Evolutionary conservation across 2,888 invertebrate genomes (phyloP).

Genomic region (Drosophila borborema): DNA sequence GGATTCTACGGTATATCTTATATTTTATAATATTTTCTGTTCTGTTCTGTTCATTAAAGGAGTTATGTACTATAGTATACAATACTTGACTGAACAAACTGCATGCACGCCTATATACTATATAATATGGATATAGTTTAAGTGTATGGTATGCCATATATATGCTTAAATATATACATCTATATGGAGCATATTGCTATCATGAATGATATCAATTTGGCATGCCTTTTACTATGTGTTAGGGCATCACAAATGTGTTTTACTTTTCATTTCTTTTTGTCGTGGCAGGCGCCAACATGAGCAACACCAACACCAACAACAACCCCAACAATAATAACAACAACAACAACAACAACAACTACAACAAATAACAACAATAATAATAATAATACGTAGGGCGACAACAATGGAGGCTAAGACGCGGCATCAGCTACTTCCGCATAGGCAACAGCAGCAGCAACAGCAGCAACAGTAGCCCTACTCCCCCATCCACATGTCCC

Average conservation of each 20-base stretch:
- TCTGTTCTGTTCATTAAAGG: too few relatives aligned
- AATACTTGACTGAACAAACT: background rate
- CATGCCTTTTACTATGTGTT: background rate
- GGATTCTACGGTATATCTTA: too few relatives aligned
- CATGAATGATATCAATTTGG: background rate
- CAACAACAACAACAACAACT: background rate
- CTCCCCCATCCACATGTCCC: background rate
- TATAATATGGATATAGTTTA: background rate
- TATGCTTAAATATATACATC: background rate
- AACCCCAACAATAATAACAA: slow-evolving; percentile 11
- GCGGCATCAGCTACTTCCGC: slow-evolving; percentile 48
- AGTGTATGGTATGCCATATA: background rate
- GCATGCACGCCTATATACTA: background rate
- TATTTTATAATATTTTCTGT: too few relatives aligned
- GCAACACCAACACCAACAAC: slow-evolving; percentile 10
- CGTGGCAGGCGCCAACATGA: slow-evolving; percentile 50
- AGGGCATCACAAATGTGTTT: slow-evolving; percentile 36
- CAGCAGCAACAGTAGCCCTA: background rate
- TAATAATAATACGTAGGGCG: slow-evolving; percentile 33
- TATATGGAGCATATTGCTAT: background rate
- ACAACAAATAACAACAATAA: slow-evolving; percentile 10
- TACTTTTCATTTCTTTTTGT: slow-evolving; percentile 21
- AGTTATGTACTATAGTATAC: background rate
- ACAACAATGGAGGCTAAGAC: slow-evolving; percentile 47
- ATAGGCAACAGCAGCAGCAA: slow-evolving; percentile 29